Conservation (phyloP, 2,113 vertebrate species). For the Catharus bicknelli region DNA sequence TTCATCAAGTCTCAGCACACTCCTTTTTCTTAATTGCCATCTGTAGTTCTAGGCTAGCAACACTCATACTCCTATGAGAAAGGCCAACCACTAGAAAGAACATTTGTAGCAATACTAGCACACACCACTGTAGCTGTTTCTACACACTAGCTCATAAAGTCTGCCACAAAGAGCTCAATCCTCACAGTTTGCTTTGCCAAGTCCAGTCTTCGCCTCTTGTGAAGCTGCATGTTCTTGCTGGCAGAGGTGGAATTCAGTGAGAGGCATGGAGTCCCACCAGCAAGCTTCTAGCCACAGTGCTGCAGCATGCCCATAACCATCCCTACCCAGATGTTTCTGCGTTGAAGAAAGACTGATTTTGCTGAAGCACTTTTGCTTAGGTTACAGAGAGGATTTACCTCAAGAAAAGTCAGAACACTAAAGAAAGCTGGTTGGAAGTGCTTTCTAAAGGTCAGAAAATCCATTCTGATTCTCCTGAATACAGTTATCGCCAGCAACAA, state of each 20-base stretch:
- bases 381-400: neutral
- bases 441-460: neutral
- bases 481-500: neutral
- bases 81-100: neutral
- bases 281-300: neutral
- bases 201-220: neutral
- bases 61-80: neutral
- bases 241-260: neutral
- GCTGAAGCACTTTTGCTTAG: neutral
- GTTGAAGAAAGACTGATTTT: neutral
- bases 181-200: neutral
- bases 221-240: neutral
- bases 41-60: neutral
- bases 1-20: neutral
- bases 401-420: neutral
- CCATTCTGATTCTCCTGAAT: neutral
- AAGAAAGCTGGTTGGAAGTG: neutral
- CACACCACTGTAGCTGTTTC: neutral
- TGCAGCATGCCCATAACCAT: neutral
- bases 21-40: neutral
- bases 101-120: neutral
- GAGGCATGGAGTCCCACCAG: neutral
- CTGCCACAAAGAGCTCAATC: neutral
- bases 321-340: neutral
- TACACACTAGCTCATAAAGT: rapidly evolving